Evolutionary conservation across 1,140 invertebrate genomes (phyloP).

Genomic region (Thaumetopoea pityocampa): DNA sequence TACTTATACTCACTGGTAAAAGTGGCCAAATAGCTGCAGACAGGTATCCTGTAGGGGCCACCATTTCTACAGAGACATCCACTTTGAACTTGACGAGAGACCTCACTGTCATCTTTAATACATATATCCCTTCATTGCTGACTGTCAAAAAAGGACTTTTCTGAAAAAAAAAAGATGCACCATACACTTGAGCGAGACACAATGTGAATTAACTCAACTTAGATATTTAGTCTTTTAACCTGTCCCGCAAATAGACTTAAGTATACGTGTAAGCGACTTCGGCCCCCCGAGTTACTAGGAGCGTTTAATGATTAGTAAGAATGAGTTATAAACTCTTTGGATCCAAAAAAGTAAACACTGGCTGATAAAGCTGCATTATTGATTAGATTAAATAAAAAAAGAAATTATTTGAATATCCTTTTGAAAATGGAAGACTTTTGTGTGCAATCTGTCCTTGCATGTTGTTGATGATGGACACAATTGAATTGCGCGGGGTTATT

Average conservation of each 20-base stretch:
- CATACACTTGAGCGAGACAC: background rate
- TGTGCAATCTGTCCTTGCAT: too few species aligned
- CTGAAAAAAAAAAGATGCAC: conserved; percentile 17
- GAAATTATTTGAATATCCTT: too few species aligned
- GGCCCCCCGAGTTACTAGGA: too few species aligned
- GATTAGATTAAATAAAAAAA: too few species aligned
- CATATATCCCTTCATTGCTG: conserved; percentile 49
- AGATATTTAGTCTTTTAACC: background rate
- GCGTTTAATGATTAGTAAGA: too few species aligned
- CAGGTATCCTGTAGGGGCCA: conserved; percentile 82
- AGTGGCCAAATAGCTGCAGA: conserved; percentile 86
- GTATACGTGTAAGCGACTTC: too few species aligned
- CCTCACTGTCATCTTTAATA: conserved; percentile 38
- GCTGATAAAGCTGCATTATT: too few species aligned
- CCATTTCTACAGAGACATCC: conserved; percentile 80
- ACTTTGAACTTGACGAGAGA: conserved; percentile 63
- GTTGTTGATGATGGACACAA: too few species aligned
- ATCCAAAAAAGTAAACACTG: too few species aligned
- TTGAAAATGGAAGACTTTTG: too few species aligned
- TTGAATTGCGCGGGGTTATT: too few species aligned
- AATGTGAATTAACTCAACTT: background rate
- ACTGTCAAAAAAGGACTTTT: conserved; percentile 40
- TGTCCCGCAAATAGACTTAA: background rate
- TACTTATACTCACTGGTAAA: conserved; percentile 76
- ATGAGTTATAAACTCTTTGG: too few species aligned